Evolutionary conservation across 2,113 vertebrate species (phyloP).

Genomic region (Vidua chalybeata): DNA sequence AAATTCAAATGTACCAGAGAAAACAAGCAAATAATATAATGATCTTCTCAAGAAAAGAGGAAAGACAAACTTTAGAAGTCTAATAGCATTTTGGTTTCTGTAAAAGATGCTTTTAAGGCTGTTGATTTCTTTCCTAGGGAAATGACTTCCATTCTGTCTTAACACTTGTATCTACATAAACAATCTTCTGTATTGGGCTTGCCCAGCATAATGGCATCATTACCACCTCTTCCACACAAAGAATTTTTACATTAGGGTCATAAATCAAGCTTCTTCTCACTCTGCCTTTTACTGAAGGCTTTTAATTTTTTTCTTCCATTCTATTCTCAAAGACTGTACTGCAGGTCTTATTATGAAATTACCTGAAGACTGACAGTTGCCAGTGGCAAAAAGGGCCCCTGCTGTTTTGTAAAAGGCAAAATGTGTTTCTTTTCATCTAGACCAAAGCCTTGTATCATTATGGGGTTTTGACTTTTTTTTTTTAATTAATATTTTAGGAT

Average conservation of each 20-base stretch:
- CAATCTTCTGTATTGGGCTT: not conserved
- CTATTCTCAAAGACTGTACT: not conserved
- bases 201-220: constrained; percentile 11
- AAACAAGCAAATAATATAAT: not conserved
- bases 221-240: constrained; percentile 2
- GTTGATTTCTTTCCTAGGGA: constrained; percentile 20
- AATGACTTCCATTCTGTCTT: not conserved
- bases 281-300: not conserved
- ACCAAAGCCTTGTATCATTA: not conserved
- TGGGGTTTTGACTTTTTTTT: not conserved
- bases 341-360: not conserved
- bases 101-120: not conserved
- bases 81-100: not conserved
- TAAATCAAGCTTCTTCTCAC: constrained; percentile 37
- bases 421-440: not conserved
- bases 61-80: not conserved
- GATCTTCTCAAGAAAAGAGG: not conserved
- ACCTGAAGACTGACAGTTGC: not conserved
- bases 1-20: not conserved
- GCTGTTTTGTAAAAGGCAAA: not conserved
- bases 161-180: not conserved
- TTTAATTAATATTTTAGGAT: not conserved
- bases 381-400: not conserved
- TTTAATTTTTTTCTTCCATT: not conserved
- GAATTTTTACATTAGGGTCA: not conserved